Evolutionary conservation across 2,113 vertebrate genomes (phyloP).

Genomic region (Scophthalmus maximus): DNA sequence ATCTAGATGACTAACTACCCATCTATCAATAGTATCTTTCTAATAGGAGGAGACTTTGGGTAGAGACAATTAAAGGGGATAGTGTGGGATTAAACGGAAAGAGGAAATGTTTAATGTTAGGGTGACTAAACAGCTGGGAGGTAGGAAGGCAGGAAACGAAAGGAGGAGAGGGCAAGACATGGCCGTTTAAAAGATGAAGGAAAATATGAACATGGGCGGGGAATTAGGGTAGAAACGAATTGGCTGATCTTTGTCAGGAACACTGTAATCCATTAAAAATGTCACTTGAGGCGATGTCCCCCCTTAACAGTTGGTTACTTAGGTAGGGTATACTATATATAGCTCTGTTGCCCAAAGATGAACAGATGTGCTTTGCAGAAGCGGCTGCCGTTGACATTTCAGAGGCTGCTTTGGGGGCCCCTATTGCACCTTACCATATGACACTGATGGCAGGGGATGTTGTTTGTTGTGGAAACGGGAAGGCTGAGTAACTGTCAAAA

Average conservation of each 20-base stretch:
- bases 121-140: slow-evolving; percentile 25
- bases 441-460: slow-evolving; percentile 60
- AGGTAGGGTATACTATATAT: slow-evolving; percentile 78
- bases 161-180: slow-evolving; percentile 29
- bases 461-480: slow-evolving; percentile 64
- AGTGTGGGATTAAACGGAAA: slow-evolving; percentile 23
- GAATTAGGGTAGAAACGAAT: slow-evolving; percentile 64
- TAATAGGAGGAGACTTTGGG: slow-evolving; percentile 6
- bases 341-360: slow-evolving; percentile 74
- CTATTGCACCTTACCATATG: slow-evolving; percentile 72
- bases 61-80: neutral
- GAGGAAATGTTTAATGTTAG: slow-evolving; percentile 10
- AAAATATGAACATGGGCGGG: slow-evolving; percentile 61
- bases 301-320: slow-evolving; percentile 82
- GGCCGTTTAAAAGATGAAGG: slow-evolving; percentile 54
- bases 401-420: slow-evolving; percentile 71
- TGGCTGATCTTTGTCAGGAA: slow-evolving; percentile 74
- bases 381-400: slow-evolving; percentile 78
- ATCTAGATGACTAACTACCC: slow-evolving; percentile 1
- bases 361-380: slow-evolving; percentile 78
- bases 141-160: neutral
- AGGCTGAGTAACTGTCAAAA: slow-evolving; percentile 45
- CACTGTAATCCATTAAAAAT: slow-evolving; percentile 79
- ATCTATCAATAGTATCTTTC: slow-evolving; percentile 27
- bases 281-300: slow-evolving; percentile 77